Evolutionary conservation across 23 tunicate species (phyloP).

Genomic region (Styela plicata): DNA sequence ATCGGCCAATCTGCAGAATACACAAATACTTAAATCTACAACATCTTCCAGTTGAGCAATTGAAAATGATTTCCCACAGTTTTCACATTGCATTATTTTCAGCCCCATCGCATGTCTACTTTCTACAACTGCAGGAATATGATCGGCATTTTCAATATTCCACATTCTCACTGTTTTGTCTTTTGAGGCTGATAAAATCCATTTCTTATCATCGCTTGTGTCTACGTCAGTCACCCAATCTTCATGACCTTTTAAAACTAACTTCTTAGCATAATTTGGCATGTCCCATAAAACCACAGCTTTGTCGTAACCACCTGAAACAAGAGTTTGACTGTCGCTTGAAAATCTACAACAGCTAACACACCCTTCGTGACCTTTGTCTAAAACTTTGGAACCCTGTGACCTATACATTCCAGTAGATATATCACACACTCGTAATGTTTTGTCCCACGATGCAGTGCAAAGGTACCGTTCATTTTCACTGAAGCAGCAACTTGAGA

Average conservation of each 20-base stretch:
- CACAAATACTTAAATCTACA: constrained; percentile 37
- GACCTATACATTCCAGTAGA: constrained; percentile 92
- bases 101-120: constrained; percentile 63
- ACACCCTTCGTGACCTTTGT: constrained; percentile 78
- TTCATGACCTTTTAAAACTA: constrained; percentile 82
- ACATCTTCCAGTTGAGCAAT: constrained; percentile 63
- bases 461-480: constrained; percentile 62
- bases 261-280: constrained; percentile 48
- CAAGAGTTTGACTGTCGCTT: constrained; percentile 21
- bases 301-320: constrained; percentile 82
- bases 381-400: constrained; percentile 45
- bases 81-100: constrained; percentile 72
- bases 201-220: constrained; percentile 54
- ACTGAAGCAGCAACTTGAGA: constrained; percentile 79
- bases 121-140: constrained; percentile 75
- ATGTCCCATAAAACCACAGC: constrained; percentile 72
- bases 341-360: constrained; percentile 81
- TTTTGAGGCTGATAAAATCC: constrained; percentile 70
- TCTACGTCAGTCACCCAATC: constrained; percentile 87
- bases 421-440: constrained; percentile 82
- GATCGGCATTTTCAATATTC: constrained; percentile 72
- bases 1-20: constrained; percentile 79
- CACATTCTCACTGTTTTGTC: constrained; percentile 80
- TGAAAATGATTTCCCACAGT: constrained; percentile 64
- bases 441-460: constrained; percentile 88